Evolutionary conservation across 2,113 vertebrate species (phyloP), one percentile per base, ranked within the genome.

Genomic region (Eulemur macaco): DNA sequence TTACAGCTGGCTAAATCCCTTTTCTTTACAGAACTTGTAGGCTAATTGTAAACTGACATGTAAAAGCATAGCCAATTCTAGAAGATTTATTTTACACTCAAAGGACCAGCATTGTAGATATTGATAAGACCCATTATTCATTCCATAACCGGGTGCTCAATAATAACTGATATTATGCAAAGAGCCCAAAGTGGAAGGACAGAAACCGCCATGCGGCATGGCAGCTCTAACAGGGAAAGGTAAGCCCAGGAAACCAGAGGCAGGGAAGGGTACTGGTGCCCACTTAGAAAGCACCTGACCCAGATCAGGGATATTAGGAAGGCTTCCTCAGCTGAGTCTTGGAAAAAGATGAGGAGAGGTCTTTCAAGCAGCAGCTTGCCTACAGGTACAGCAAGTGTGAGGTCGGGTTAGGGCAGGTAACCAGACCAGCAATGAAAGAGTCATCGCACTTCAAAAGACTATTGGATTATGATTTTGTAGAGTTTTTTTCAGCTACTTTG

Each of bases 401-500:
- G 7, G 3, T 1, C 34, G 18, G 31, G 11, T 92, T 68, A 66
- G 13, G 29, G 17, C 34, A 86, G n/a, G 8, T 17, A 80, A 37
- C 20, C 27, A 82, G 63, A 47, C 64, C 23, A 86, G 78, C 52
- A 83, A 64, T 45, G 66, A 86, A 89, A 69, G 56, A 88, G 77
- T 42, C 64, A 96, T 45, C n/a, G 73, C 42, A 69, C 29, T 88
- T 92, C 8, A 23, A 63, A 74, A 78, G 84, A 82, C 92, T 10
- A 50, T 0, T n/a, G 5, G 25, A 50, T 15, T 68, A 31, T 20
- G 18, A 84, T 86, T 84, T 47, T 37, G 69, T 1, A 3, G 4
- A 1, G 15, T 52, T 86, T 82, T 52, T 80, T 45, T 91, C 69
- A 66, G 93, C 85, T 84, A 39, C 87, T 97, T 80, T 96, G 94